Base-by-base conservation (phyloP, 1,140 invertebrate species). In the Lordiphosa clarofinis region DNA sequence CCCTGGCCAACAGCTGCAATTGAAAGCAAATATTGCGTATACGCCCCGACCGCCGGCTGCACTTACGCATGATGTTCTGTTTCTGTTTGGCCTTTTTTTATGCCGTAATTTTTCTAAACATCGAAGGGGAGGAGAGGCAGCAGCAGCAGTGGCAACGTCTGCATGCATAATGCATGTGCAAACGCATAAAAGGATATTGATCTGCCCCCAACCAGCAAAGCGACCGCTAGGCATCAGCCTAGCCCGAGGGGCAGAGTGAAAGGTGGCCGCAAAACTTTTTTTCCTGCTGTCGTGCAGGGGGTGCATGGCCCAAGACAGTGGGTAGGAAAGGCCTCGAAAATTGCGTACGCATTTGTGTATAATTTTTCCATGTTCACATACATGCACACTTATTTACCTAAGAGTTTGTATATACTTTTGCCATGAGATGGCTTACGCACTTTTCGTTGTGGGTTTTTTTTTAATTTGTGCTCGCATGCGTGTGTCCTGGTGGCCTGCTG, bases 111-210 rank as follows among this genome's bases (percentile, higher is more conserved):
- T 82, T 82, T 82, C 76, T 82, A 82, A 82, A 71, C 68, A 71
- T 56, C 38, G 54, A 52, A 49, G 47, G 44, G 28, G 10, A 39
- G 50, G 24, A 4, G 1, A 6, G 36, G 13, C 33, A 53, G 37
- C 9, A 12, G 39, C 13, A 28, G 36, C 21, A 46, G 60, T 55
- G 48, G 33, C 40, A 67, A 54, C 55, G 58, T 63, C 59, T 76
- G 66, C 64, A 73, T 69, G 56, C 71, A 56, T 54, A 67, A 67
- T 73, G 68, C 50, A 39, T 67, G 66, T 68, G 68, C 58, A 76
- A 56, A 84, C 78, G 76, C 76, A 82, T 82, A 76, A 81, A 81
- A 84, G 76, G 73, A 82, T 82, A 82, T 82, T 82, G 78, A 82
- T 82, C 78, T 84, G 78, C 73, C 78, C 73, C 78, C 62, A 56